Evolutionary conservation across 2,797 vertebrate genomes (phyloP), one percentile per base, ranked within the genome.

Genomic region (Crax fasciolata): DNA sequence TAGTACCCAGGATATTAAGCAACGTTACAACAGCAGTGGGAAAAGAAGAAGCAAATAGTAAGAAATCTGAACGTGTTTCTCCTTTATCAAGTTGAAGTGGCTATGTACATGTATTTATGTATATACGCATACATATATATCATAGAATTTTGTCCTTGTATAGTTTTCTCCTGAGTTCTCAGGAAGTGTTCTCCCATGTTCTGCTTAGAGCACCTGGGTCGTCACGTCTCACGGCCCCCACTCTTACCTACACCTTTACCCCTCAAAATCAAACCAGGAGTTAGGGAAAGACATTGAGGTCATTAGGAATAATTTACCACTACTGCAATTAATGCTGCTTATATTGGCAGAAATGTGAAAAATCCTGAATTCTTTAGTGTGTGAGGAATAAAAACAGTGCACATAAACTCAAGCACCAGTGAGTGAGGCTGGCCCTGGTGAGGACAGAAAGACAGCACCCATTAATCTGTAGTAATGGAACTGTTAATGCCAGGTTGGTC

Each of bases 141-240:
- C 25, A 54, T 54, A 18, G 15, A 54, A 30, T 52, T 30, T 54
- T 39, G 18, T 17, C 25, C 59, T 66, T 13, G 13, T 16, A 3
- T 18, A 2, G 5, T 28, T 35, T 65, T 54, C 18, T 51, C 44
- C 49, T 28, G 46, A 32, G 6, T 25, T 23, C 20, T 28, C 18
- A 6, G 35, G 35, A 35, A 35, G 35, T 35, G 35, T 35, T 35
- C 35, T 35, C 35, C 41, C 15, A 15, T 6, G 79, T 44, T 54
- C 24, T 6, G 4, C 10, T 23, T 21, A n/a, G n/a, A 25, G 13
- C 28, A 10, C 16, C 11, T 17, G 46, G 43, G 35, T 14, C 61
- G 14, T 46, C 30, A 0, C 10, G 1, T 24, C 55, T 38, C 38
- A 7, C 24, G 1, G 2, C 30, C 41, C 41, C 43, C 21, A 10